Conservation (phyloP, 2,797 vertebrate genomes). For the Telmatherina bonti region DNA sequence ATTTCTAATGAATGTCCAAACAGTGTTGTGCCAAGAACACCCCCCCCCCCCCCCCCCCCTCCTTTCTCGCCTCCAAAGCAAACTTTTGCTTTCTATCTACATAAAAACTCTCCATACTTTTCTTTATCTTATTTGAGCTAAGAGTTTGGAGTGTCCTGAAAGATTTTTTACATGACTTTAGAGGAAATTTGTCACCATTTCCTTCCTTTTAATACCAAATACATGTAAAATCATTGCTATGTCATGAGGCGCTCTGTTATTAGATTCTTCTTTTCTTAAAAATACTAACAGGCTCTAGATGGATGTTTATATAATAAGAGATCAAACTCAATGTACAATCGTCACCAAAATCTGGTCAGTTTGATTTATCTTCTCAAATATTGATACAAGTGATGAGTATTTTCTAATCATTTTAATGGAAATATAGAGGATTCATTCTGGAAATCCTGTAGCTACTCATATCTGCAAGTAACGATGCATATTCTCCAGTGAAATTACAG, state of each 20-base stretch:
- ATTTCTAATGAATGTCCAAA: slow-evolving; percentile 67
- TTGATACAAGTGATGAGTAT: slow-evolving; percentile 1
- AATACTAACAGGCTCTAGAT: no score
- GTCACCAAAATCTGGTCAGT: neutral
- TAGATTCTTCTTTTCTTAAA: neutral
- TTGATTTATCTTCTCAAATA: neutral
- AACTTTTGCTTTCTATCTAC: slow-evolving; percentile 20
- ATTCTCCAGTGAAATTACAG: neutral
- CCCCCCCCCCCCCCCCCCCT: no score
- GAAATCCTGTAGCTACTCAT: neutral
- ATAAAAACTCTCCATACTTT: no score
- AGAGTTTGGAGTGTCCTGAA: no score
- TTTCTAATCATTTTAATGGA: neutral
- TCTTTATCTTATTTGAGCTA: no score
- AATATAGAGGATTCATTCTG: neutral
- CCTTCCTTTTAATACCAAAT: neutral
- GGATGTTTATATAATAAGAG: no score
- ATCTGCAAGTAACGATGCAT: neutral
- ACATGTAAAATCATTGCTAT: neutral
- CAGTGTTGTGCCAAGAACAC: slow-evolving; percentile 44
- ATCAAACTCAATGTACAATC: neutral
- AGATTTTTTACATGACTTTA: no score
- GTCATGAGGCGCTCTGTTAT: neutral
- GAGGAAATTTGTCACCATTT: no score
- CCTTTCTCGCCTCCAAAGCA: no score